A percentile compares a stretch with the other conserved stretches of the same genome.
Evolutionary conservation across 2,113 vertebrate genomes (phyloP).

Genomic region (Leucoraja erinaceus): DNA sequence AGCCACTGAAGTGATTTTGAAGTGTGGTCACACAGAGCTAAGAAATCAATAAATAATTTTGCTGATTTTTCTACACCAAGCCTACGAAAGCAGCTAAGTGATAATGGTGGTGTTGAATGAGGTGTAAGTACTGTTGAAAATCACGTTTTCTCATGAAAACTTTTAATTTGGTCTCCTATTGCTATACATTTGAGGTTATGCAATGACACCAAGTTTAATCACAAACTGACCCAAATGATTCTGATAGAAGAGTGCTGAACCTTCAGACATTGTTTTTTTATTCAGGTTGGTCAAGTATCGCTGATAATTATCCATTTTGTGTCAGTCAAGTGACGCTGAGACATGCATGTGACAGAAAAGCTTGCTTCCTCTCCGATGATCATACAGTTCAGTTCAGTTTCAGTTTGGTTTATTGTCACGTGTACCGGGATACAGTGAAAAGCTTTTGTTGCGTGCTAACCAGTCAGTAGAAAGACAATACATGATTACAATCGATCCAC

Average conservation of each 20-base stretch:
- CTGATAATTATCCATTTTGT: not conserved
- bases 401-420: no score
- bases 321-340: not conserved
- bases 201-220: not conserved
- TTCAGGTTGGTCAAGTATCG: not conserved
- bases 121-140: no score
- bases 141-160: not conserved
- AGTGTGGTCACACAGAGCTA: no score
- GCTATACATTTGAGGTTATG: not conserved
- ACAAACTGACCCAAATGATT: not conserved
- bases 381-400: not conserved
- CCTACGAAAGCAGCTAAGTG: no score
- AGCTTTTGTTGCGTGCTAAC: no score
- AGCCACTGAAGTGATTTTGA: no score
- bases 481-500: no score
- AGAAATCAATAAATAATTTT: no score
- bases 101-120: no score
- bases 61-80: no score
- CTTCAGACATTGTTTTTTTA: not conserved
- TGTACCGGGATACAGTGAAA: no score
- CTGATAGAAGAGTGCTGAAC: not conserved
- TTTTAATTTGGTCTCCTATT: not conserved
- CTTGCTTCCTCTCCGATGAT: not conserved
- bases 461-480: no score
- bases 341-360: not conserved